Conservation (phyloP, 2,113 vertebrate species). For the Otolemur garnettii region DNA sequence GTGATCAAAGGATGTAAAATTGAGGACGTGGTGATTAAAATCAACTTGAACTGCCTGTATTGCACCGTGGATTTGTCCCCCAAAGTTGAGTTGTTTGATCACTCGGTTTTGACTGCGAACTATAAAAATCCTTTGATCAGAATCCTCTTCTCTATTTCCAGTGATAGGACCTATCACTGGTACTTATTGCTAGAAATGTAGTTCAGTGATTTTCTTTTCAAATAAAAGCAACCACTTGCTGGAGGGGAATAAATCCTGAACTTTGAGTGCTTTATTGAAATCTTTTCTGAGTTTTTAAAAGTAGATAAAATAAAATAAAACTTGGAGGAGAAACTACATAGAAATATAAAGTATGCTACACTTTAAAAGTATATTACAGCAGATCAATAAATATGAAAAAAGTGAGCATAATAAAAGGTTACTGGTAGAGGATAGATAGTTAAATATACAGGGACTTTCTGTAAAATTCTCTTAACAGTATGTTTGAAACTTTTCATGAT, state of each 20-base stretch:
- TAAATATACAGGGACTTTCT: not conserved
- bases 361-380: slow-evolving; percentile 9
- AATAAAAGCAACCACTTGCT: slow-evolving; percentile 59
- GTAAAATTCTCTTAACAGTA: slow-evolving; percentile 28
- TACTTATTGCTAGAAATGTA: slow-evolving; percentile 44
- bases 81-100: slow-evolving; percentile 81
- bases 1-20: slow-evolving; percentile 69
- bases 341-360: slow-evolving; percentile 1
- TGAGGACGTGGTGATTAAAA: slow-evolving; percentile 73
- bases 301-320: slow-evolving; percentile 48
- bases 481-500: slow-evolving; percentile 20
- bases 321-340: not conserved
- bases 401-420: not conserved
- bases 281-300: slow-evolving; percentile 34
- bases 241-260: slow-evolving; percentile 55
- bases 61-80: slow-evolving; percentile 66
- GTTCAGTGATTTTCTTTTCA: slow-evolving; percentile 57
- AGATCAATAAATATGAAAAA: not conserved
- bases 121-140: slow-evolving; percentile 82
- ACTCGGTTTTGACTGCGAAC: slow-evolving; percentile 72
- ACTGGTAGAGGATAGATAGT: not conserved
- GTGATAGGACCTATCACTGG: slow-evolving; percentile 64
- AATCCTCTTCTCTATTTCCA: slow-evolving; percentile 73
- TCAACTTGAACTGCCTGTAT: slow-evolving; percentile 53
- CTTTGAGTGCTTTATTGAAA: slow-evolving; percentile 39